Conservation (phyloP, 2,797 vertebrate genomes). For the Oryzias dopingdopingensis region DNA sequence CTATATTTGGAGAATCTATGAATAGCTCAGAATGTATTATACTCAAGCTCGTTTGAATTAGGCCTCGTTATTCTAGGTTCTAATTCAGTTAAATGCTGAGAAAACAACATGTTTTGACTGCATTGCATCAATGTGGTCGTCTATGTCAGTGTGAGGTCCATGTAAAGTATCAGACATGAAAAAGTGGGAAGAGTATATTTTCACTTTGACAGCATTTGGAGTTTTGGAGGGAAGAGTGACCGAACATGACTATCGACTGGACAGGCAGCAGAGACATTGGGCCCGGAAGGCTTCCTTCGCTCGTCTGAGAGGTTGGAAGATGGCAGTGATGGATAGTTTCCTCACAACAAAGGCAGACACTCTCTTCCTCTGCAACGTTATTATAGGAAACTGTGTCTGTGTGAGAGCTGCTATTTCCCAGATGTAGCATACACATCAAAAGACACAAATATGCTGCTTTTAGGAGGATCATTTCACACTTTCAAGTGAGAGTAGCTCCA, state of each 20-base stretch:
- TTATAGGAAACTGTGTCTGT: not conserved
- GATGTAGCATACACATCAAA: not conserved
- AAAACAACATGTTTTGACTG: conserved; percentile 48
- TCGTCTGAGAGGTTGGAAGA: not conserved
- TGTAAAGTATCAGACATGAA: conserved; percentile 1
- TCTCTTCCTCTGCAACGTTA: not conserved
- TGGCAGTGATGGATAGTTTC: not conserved
- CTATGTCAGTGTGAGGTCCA: conserved; percentile 14
- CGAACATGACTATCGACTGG: not conserved
- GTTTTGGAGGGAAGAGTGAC: conserved; percentile 1
- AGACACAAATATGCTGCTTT: not conserved
- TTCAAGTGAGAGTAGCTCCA: not conserved
- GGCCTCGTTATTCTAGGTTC: conserved; percentile 57
- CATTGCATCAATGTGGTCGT: conserved; percentile 3
- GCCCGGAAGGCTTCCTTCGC: not conserved
- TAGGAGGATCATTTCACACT: not conserved
- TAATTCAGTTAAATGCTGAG: conserved; percentile 58
- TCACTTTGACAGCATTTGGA: not conserved
- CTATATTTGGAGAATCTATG: too few relatives aligned
- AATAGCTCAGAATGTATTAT: too few relatives aligned
- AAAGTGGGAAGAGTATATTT: not conserved
- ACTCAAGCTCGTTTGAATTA: too few relatives aligned
- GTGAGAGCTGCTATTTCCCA: not conserved
- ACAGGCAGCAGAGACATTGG: not conserved
- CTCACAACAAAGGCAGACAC: not conserved